phyloP scores from a whole-genome alignment of 2,797 vertebrate species.

The Phataginus tetradactyla region DNA sequence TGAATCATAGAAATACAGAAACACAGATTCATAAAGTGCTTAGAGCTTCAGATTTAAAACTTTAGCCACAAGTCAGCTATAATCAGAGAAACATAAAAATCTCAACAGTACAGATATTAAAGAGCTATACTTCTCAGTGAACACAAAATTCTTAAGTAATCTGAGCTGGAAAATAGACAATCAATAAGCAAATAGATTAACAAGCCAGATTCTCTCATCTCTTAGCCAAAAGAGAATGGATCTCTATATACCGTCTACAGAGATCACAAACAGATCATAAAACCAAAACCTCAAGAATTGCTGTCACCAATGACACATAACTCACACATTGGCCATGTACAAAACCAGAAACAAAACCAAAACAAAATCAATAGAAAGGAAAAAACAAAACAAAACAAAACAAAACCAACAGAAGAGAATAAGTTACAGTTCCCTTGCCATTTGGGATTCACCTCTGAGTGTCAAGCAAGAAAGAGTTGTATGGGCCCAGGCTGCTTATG shows the following conservation, averaged over 20 bases:
- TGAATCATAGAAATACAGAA: background rate
- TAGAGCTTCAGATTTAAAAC: background rate
- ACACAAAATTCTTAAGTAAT: background rate
- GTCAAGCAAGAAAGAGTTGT: background rate
- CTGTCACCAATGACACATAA: background rate
- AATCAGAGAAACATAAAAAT: constrained; percentile 3
- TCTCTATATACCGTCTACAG: background rate
- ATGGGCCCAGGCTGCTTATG: background rate
- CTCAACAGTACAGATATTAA: background rate
- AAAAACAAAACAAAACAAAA: background rate
- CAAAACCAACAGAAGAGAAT: background rate
- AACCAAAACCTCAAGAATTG: background rate
- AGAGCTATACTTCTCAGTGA: background rate
- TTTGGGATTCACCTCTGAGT: background rate
- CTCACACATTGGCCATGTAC: background rate
- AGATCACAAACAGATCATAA: background rate
- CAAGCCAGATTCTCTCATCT: background rate
- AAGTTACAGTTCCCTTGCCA: background rate
- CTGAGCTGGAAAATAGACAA: background rate
- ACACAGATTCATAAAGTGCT: background rate
- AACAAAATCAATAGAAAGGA: background rate
- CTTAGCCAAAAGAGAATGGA: background rate
- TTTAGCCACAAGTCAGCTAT: background rate
- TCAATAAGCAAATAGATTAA: background rate
- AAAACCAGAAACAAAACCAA: constrained; percentile 16